Evolutionary conservation across 2,113 vertebrate species (phyloP).

Genomic region (Ammodytes dubius): DNA sequence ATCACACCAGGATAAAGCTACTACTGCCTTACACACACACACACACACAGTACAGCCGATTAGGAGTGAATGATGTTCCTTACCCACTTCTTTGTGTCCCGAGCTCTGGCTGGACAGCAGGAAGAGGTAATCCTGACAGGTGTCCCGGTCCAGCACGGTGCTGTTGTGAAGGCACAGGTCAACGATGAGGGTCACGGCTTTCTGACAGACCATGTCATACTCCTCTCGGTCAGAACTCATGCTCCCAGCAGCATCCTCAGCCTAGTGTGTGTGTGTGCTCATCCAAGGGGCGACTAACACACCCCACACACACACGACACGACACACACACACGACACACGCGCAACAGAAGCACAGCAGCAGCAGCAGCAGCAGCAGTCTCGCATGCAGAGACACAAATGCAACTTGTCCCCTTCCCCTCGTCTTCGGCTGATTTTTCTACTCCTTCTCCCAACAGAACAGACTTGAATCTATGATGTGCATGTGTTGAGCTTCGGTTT

Average conservation of each 20-base stretch:
- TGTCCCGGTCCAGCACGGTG: constrained; percentile 79
- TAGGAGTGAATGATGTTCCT: constrained; percentile 45
- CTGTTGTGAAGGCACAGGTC: constrained; percentile 87
- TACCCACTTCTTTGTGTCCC: constrained; percentile 76
- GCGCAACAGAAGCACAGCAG: constrained; percentile 25
- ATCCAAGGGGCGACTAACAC: constrained; percentile 74
- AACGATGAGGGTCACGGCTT: constrained; percentile 86
- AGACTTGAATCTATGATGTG: constrained; percentile 9
- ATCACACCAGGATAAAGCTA: constrained; percentile 14
- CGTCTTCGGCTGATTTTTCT: constrained; percentile 61
- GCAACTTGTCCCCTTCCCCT: constrained; percentile 78
- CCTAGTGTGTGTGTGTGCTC: constrained; percentile 74
- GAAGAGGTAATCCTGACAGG: constrained; percentile 85
- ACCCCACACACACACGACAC: constrained; percentile 53
- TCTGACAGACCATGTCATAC: constrained; percentile 87
- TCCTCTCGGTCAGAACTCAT: constrained; percentile 85
- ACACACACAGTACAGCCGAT: constrained; percentile 5
- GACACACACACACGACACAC: constrained; percentile 64
- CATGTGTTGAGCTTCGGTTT: neutral
- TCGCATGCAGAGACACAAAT: constrained; percentile 65
- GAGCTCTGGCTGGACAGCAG: constrained; percentile 77
- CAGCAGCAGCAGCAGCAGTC: constrained; percentile 44
- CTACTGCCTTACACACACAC: constrained; percentile 6
- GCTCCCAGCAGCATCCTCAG: constrained; percentile 84
- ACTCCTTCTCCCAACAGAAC: constrained; percentile 55